phyloP scores from a whole-genome alignment of 1,140 invertebrate species.

The Diachasma alloeum region DNA sequence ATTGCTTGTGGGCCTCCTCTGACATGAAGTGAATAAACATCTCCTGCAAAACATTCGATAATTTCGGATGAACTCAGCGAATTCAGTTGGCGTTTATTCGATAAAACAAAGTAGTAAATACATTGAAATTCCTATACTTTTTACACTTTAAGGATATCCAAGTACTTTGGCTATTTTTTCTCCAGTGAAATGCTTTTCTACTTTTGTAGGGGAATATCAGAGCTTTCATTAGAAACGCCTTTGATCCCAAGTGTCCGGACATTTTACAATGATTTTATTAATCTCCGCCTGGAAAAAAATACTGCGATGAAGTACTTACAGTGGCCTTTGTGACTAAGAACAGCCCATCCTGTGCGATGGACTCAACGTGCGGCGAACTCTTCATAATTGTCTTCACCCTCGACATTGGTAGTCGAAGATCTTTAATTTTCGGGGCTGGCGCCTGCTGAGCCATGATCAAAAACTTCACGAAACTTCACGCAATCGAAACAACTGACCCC shows the following conservation, averaged over 20 bases:
- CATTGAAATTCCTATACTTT: too few species aligned
- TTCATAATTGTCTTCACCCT: slow-evolving; percentile 87
- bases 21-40: slow-evolving; percentile 75
- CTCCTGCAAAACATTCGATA: slow-evolving; percentile 62
- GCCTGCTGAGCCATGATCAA: slow-evolving; percentile 50
- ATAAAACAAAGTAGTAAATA: too few species aligned
- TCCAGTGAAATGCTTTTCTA: too few species aligned
- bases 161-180: too few species aligned
- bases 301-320: slow-evolving; percentile 62
- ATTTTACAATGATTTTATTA: too few species aligned
- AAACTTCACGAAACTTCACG: not conserved
- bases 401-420: slow-evolving; percentile 71
- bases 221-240: too few species aligned
- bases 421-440: slow-evolving; percentile 48
- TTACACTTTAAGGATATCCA: too few species aligned
- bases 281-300: too few species aligned
- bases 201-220: too few species aligned
- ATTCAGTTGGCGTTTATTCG: too few species aligned
- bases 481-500: not conserved
- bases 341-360: slow-evolving; percentile 78
- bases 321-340: slow-evolving; percentile 78
- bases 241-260: too few species aligned
- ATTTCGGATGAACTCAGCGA: too few species aligned
- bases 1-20: slow-evolving; percentile 67
- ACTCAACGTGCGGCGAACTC: slow-evolving; percentile 83